Evolutionary conservation across 1,140 invertebrate species (phyloP).

Genomic region (Macrobrachium rosenbergii): DNA sequence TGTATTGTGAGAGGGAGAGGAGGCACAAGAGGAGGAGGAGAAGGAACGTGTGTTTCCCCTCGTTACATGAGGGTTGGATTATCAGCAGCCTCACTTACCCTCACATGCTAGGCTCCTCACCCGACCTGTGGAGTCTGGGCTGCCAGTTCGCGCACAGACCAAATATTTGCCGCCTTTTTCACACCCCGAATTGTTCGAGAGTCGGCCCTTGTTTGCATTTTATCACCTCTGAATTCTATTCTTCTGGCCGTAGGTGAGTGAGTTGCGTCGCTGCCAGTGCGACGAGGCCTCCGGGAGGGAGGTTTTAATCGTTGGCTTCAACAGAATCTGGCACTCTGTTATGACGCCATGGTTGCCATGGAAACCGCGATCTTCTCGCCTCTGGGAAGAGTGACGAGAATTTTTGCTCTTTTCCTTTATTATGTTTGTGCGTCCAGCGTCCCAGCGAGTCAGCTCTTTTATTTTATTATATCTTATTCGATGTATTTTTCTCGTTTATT

Average conservation of each 20-base stretch:
- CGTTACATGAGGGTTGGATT: conserved; percentile 55
- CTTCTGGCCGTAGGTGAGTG: too few relatives aligned
- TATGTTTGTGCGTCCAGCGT: conserved; percentile 34
- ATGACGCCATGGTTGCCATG: conserved; percentile 56
- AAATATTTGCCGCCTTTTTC: background rate
- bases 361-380: conserved; percentile 51
- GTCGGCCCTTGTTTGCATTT: background rate
- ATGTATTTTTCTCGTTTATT: background rate
- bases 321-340: conserved; percentile 30
- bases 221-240: too few relatives aligned
- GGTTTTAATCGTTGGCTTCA: background rate
- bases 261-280: too few relatives aligned
- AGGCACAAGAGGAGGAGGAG: background rate
- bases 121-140: conserved; percentile 44
- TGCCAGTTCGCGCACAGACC: conserved; percentile 25
- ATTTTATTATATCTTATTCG: background rate
- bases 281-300: too few relatives aligned
- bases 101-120: conserved; percentile 55
- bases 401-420: conserved; percentile 52
- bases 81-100: conserved; percentile 55
- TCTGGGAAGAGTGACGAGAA: conserved; percentile 42
- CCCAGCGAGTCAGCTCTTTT: background rate
- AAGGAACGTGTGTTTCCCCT: conserved; percentile 30
- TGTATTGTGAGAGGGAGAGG: background rate
- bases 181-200: background rate